A percentile compares a stretch with the other conserved stretches of the same genome.
These are phyloP conservation scores for Junonia oenone DNA, from an alignment of 2,888 invertebrate species.

Conservation along the genomic window DNA sequence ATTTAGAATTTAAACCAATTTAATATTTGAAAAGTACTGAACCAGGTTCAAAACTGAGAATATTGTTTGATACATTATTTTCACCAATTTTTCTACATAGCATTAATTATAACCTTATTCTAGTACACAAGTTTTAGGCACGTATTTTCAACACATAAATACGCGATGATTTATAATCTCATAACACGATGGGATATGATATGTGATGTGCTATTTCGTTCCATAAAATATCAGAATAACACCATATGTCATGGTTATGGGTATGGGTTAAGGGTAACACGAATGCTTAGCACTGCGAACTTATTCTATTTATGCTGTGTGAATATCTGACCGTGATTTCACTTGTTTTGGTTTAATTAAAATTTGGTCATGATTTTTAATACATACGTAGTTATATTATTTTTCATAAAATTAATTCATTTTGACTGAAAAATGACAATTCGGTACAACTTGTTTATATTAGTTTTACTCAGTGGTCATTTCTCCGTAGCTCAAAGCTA, in stretches of 20 bases:
- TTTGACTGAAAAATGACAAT: too few relatives aligned
- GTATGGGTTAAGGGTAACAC: constrained; percentile 19
- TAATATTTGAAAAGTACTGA: too few relatives aligned
- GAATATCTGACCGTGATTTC: neutral
- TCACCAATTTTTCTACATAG: neutral
- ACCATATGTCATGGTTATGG: constrained; percentile 24
- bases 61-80: too few relatives aligned
- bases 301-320: neutral
- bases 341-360: neutral
- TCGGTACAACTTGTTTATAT: too few relatives aligned
- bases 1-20: too few relatives aligned
- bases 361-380: too few relatives aligned
- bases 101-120: neutral
- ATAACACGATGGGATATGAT: constrained; percentile 28
- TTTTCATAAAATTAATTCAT: too few relatives aligned
- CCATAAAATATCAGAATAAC: constrained; percentile 29
- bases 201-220: constrained; percentile 20
- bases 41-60: too few relatives aligned
- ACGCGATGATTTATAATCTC: constrained; percentile 24
- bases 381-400: too few relatives aligned
- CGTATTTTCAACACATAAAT: constrained; percentile 23
- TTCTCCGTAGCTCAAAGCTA: too few relatives aligned
- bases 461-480: too few relatives aligned
- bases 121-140: constrained; percentile 12
- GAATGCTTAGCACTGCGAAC: neutral